A percentile compares a stretch with the other conserved stretches of the same genome.
Conservation (phyloP, 2,888 invertebrate species). For the Notodonta dromedarius region DNA sequence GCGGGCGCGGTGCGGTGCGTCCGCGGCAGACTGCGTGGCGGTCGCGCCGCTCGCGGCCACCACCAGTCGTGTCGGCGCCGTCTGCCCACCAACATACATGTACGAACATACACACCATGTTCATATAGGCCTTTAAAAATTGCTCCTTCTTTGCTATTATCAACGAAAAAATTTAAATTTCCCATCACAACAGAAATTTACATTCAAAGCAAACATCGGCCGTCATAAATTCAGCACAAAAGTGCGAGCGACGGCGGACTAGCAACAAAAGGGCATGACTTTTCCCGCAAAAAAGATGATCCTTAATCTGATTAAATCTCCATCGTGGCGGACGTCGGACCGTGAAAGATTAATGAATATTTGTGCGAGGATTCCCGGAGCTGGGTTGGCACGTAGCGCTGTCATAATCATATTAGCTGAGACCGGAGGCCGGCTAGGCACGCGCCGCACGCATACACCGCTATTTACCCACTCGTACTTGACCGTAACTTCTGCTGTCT, state of each 20-base stretch:
- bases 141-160: slow-evolving; percentile 7
- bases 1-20: slow-evolving; percentile 51
- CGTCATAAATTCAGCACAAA: slow-evolving; percentile 81
- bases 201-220: slow-evolving; percentile 77
- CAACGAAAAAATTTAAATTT: slow-evolving; percentile 16
- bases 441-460: slow-evolving; percentile 61
- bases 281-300: slow-evolving; percentile 83
- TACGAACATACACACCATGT: slow-evolving; percentile 21
- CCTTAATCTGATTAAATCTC: slow-evolving; percentile 85
- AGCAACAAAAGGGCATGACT: slow-evolving; percentile 83
- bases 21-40: slow-evolving; percentile 73
- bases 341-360: slow-evolving; percentile 85
- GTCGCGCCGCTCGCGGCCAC: slow-evolving; percentile 43
- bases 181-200: slow-evolving; percentile 60
- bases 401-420: slow-evolving; percentile 84
- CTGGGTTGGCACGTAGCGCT: slow-evolving; percentile 82
- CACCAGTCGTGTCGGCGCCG: slow-evolving; percentile 68
- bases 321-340: slow-evolving; percentile 83
- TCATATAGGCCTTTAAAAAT: slow-evolving; percentile 7
- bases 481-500: slow-evolving; percentile 16
- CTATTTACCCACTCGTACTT: slow-evolving; percentile 41
- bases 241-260: slow-evolving; percentile 78
- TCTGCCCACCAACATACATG: slow-evolving; percentile 39
- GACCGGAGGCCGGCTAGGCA: slow-evolving; percentile 74
- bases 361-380: slow-evolving; percentile 82